Percentiles rank a stretch among this genome's conserved stretches.
Conservation (phyloP, 2,888 invertebrate species). For the Drosophila monieri region DNA sequence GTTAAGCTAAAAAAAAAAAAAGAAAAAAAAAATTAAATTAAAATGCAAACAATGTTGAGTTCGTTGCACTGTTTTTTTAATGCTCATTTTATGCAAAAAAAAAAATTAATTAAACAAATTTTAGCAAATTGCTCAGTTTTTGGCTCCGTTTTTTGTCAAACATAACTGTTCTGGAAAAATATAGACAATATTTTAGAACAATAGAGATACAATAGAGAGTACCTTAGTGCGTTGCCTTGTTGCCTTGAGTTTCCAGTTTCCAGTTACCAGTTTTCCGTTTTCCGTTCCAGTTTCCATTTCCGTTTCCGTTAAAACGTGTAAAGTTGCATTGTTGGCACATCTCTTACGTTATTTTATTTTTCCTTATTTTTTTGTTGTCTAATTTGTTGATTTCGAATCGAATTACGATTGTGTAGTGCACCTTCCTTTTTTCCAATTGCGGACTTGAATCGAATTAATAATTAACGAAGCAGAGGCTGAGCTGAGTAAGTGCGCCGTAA, state of each 20-base stretch:
- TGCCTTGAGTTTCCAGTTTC: slow-evolving; percentile 34
- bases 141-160: slow-evolving; percentile 25
- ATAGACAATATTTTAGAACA: slow-evolving; percentile 25
- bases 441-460: slow-evolving; percentile 16
- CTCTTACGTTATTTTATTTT: slow-evolving; percentile 34
- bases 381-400: slow-evolving; percentile 40
- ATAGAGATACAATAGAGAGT: slow-evolving; percentile 43
- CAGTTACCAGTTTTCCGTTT: slow-evolving; percentile 2
- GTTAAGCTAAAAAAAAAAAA: slow-evolving; percentile 21
- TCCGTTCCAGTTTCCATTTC: slow-evolving; percentile 35
- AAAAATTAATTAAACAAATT: slow-evolving; percentile 26
- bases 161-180: slow-evolving; percentile 23
- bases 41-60: slow-evolving; percentile 47
- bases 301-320: slow-evolving; percentile 32
- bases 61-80: slow-evolving; percentile 48
- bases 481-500: slow-evolving; percentile 50
- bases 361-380: slow-evolving; percentile 7
- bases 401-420: slow-evolving; percentile 31
- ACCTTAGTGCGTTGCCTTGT: slow-evolving; percentile 61
- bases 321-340: slow-evolving; percentile 46
- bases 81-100: slow-evolving; percentile 44
- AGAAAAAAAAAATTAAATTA: slow-evolving; percentile 22
- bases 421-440: slow-evolving; percentile 33
- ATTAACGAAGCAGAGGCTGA: slow-evolving; percentile 19
- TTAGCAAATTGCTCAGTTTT: slow-evolving; percentile 32